Percentiles rank a stretch among this genome's conserved stretches.
Conservation (phyloP, 2,888 invertebrate species). For the Meandrusa payeni region DNA sequence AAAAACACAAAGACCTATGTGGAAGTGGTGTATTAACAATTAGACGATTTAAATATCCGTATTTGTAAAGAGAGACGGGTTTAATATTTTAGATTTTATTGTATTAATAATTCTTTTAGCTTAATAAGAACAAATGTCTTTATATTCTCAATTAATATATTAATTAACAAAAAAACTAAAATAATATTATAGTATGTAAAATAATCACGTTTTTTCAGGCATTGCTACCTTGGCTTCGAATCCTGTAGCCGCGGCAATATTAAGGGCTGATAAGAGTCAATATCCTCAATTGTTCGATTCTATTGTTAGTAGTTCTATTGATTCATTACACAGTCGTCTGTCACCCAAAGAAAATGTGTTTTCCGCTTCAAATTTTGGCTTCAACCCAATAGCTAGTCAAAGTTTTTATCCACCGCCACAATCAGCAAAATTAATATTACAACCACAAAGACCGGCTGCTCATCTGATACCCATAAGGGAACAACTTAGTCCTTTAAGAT, state of each 20-base stretch:
- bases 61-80: no score
- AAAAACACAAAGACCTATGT: no score
- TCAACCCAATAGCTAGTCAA: conserved; percentile 73
- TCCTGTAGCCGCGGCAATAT: conserved; percentile 63
- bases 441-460: conserved; percentile 33
- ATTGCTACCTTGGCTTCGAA: conserved; percentile 67
- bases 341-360: conserved; percentile 64
- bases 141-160: no score
- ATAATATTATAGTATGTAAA: conserved; percentile 4
- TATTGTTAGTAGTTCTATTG: conserved; percentile 72
- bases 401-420: conserved; percentile 54
- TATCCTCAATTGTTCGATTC: conserved; percentile 71
- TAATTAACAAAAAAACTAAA: no score
- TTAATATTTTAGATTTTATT: no score
- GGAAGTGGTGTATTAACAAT: no score
- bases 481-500: conserved; percentile 58
- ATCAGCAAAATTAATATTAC: conserved; percentile 55
- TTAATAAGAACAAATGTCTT: no score
- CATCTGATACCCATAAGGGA: conserved; percentile 46
- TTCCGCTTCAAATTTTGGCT: conserved; percentile 70
- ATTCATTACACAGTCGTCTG: conserved; percentile 62
- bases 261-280: conserved; percentile 70
- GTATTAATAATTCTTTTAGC: no score
- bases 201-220: conserved; percentile 58
- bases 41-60: no score